Percentiles rank a stretch among this genome's conserved stretches.
Evolutionary conservation across 2,797 vertebrate genomes (phyloP).

Genomic region (Chelon auratus): DNA sequence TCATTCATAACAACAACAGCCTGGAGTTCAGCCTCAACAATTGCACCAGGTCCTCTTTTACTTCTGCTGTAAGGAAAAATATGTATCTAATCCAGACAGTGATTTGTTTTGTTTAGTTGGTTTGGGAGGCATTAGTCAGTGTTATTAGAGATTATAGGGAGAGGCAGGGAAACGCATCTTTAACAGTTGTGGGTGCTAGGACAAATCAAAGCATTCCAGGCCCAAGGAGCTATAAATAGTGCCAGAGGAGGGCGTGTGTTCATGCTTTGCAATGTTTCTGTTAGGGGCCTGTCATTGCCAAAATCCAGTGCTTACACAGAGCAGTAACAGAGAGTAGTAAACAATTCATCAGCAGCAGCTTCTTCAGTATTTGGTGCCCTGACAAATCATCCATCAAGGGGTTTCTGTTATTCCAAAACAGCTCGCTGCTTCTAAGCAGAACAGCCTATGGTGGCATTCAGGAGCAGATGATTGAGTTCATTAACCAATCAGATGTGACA

Average conservation of each 20-base stretch:
- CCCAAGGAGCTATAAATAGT: slow-evolving; percentile 79
- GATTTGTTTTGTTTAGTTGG: slow-evolving; percentile 33
- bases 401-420: slow-evolving; percentile 57
- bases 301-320: slow-evolving; percentile 71
- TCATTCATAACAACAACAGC: slow-evolving; percentile 37
- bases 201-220: slow-evolving; percentile 78
- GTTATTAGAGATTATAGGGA: slow-evolving; percentile 60
- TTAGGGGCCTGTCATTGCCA: slow-evolving; percentile 58
- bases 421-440: slow-evolving; percentile 13
- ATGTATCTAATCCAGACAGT: slow-evolving; percentile 14
- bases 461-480: slow-evolving; percentile 10
- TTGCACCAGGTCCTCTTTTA: neutral
- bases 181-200: slow-evolving; percentile 61
- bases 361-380: slow-evolving; percentile 21
- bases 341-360: slow-evolving; percentile 37
- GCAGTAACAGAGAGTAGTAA: slow-evolving; percentile 60
- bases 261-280: slow-evolving; percentile 66
- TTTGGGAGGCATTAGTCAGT: slow-evolving; percentile 46
- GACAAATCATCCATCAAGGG: slow-evolving; percentile 24
- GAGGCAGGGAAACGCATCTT: slow-evolving; percentile 63
- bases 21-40: slow-evolving; percentile 21
- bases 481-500: slow-evolving; percentile 21
- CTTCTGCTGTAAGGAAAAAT: neutral
- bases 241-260: slow-evolving; percentile 72
- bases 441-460: neutral